These are phyloP conservation scores for Anguilla pacifica DNA, from an alignment of 2,797 vertebrate species.

Conservation along the genomic window DNA sequence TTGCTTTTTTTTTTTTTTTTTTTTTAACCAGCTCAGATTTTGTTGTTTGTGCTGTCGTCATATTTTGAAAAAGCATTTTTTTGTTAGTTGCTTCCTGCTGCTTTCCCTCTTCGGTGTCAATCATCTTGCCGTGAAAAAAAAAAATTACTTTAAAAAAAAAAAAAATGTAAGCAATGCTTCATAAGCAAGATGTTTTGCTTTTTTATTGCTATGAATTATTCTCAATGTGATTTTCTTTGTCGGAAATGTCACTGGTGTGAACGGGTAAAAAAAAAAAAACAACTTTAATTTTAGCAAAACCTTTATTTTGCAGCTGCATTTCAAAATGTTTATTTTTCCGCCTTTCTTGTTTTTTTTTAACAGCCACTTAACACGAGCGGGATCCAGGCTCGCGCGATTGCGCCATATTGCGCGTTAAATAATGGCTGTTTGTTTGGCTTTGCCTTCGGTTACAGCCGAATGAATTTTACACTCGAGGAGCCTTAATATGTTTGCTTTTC, in stretches of 20 bases:
- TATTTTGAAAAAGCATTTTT: background rate
- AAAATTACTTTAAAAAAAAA: background rate
- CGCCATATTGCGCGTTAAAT: conserved; percentile 78
- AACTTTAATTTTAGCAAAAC: background rate
- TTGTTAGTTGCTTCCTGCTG: background rate
- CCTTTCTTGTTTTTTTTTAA: background rate
- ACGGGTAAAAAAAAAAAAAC: background rate
- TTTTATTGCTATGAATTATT: background rate
- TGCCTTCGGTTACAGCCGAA: conserved; percentile 82
- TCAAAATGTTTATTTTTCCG: background rate
- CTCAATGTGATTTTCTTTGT: background rate
- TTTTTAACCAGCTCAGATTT: background rate
- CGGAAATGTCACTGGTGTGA: background rate
- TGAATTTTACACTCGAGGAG: conserved; percentile 84
- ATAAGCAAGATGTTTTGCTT: background rate
- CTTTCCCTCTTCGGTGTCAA: background rate
- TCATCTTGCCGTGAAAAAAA: background rate
- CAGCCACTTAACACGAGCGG: conserved; percentile 63
- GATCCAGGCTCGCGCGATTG: conserved; percentile 84
- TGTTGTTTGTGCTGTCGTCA: background rate
- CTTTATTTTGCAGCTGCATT: background rate
- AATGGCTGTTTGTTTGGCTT: conserved; percentile 86
- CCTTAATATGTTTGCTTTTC: conserved; percentile 83
- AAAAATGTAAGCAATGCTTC: background rate
- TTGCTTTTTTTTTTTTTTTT: background rate